Base-by-base conservation (phyloP, 1,140 invertebrate genomes). In the Lamellibrachia luymesi region DNA sequence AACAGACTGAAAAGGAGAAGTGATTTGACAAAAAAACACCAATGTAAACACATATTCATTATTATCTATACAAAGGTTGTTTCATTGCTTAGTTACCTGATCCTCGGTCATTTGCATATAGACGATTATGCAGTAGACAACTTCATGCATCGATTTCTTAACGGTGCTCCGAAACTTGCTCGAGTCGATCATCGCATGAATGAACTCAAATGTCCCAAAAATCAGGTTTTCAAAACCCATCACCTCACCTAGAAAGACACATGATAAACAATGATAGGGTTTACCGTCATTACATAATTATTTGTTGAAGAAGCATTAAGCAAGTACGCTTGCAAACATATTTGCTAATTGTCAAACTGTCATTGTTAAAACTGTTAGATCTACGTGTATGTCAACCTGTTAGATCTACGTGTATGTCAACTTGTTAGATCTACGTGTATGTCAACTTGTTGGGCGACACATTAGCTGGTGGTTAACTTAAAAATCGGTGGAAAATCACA, bases 31-130 rank as follows among this genome's bases (percentile, higher is more conserved):
- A 56, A 6, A 6, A 1, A 56, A 7, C 52, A 56, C 64, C 1
- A 80, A 80, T 22, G 25, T 80, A 80, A 80, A 80, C 25, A 91
- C 7, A 22, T 27, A 25, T 8, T 50, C 90, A 38, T 49, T 91
- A 50, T n/a, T 91, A 51, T 13, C 80, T 38, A 91, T 27, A 91
- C 10, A 91, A 25, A 38, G 64, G 13, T 10, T 80, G 52, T 17
- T 56, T 8, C 64, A 80, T 10, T 8, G 8, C 49, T 13, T 4
- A 25, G 27, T 50, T 92, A 97, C 97, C 96, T 98, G 97, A 94
- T 98, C 97, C 93, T 98, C 97, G 5, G 98, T 98, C 92, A 98
- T 97, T 96, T 98, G 98, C 97, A 98, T 97, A 94, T 97, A 98
- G 56, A 98, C 96, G 89, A 98, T 97, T 49, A 97, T 96, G 94